Base-by-base conservation (phyloP, 2,888 invertebrate genomes). In the Mellilla xanthometata region DNA sequence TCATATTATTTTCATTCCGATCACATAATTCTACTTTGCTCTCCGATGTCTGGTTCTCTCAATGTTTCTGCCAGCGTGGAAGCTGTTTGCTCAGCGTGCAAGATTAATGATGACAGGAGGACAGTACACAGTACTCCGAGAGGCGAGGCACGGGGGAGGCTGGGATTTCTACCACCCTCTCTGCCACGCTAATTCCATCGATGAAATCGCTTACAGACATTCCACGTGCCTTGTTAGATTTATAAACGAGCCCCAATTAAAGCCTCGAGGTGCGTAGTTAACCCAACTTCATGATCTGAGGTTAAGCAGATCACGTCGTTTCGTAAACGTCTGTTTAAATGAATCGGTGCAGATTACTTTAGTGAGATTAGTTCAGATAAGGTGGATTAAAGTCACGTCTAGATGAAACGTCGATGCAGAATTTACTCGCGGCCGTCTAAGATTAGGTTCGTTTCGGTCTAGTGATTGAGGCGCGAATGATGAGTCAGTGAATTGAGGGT, bases 31-130 rank as follows among this genome's bases (percentile, higher is more conserved):
- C 49, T 15, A 46, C 49, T 51, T 43, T 54, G 35, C 15, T n/a
- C 23, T 29, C 34, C 28, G 41, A 48, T 48, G 41, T 41, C 40
- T 41, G 19, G 33, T 46, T 52, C 49, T 54, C 46, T 50, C 49
- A 42, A 39, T 52, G 54, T 49, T 54, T 34, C 38, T 22, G 32
- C 43, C 68, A 52, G 54, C 52, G 47, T 46, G 52, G 65, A 58
- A 65, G 69, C 68, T 79, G 84, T 82, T 82, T 82, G 77, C 76
- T 73, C 71, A 62, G 56, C 74, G 71, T 74, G 70, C 68, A 87
- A 88, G 87, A 88, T 88, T 88, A 88, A 88, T 86, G 83, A 79
- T 78, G 65, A 66, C 72, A 60, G 68, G 72, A 77, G 65, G 77
- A 81, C 72, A 76, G 62, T 65, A 72, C 55, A 67, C 68, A 67